A percentile compares a stretch with the other conserved stretches of the same genome.
Conservation (phyloP, 2,797 vertebrate genomes). For the Echiichthys vipera region DNA sequence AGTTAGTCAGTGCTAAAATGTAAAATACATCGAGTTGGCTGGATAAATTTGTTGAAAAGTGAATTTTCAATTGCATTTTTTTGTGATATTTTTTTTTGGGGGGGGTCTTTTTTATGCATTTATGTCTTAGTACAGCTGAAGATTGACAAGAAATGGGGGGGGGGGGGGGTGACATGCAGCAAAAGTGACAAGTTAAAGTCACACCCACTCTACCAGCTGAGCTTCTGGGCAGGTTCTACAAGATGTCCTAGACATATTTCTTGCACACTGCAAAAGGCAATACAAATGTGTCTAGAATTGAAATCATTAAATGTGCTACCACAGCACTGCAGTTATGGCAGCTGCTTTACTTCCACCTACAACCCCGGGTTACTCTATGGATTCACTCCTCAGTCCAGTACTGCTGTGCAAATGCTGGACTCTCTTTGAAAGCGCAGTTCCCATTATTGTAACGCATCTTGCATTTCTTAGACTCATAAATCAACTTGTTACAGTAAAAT, state of each 20-base stretch:
- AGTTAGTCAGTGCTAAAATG: too few relatives aligned
- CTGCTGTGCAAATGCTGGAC: background rate
- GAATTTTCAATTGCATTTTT: too few relatives aligned
- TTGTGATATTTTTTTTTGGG: too few relatives aligned
- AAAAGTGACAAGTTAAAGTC: too few relatives aligned
- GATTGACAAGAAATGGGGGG: too few relatives aligned
- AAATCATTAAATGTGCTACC: background rate
- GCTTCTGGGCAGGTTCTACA: background rate
- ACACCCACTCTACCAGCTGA: too few relatives aligned
- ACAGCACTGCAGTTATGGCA: background rate
- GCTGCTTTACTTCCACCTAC: background rate
- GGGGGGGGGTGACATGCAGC: too few relatives aligned
- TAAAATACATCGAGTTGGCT: too few relatives aligned
- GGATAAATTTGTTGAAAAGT: too few relatives aligned
- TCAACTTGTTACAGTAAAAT: conserved; percentile 29
- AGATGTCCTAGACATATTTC: background rate
- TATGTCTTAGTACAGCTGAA: too few relatives aligned
- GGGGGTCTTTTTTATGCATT: too few relatives aligned
- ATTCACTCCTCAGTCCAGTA: conserved; percentile 5
- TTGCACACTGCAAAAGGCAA: background rate
- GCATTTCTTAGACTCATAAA: conserved; percentile 30
- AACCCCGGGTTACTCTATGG: background rate
- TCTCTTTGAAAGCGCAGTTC: conserved; percentile 3
- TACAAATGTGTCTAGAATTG: background rate
- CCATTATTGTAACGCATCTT: conserved; percentile 21